Conservation (phyloP, 2,888 invertebrate species). For the Microplitis manilae region DNA sequence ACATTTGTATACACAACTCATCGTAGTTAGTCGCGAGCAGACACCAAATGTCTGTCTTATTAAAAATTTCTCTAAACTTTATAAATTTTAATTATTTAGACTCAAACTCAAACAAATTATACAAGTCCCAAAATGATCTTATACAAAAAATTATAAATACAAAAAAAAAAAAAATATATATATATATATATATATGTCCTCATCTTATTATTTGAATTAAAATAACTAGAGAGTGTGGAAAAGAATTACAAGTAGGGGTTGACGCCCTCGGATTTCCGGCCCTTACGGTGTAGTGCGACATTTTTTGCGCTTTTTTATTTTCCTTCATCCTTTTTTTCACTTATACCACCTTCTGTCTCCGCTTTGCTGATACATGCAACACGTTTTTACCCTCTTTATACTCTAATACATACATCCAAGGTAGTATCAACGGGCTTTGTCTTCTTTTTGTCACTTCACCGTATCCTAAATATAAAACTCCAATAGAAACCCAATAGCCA, state of each 20-base stretch:
- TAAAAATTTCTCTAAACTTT: neutral
- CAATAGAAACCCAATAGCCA: conserved; percentile 69
- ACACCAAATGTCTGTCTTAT: conserved; percentile 20
- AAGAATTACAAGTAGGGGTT: conserved; percentile 57
- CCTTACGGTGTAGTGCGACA: conserved; percentile 48
- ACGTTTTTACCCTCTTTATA: conserved; percentile 38
- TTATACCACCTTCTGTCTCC: conserved; percentile 47
- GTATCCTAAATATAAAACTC: conserved; percentile 41
- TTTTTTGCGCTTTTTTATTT: conserved; percentile 50
- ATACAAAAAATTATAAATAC: neutral
- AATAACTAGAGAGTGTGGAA: conserved; percentile 7
- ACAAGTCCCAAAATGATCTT: neutral
- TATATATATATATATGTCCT: too few species aligned
- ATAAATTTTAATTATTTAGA: neutral
- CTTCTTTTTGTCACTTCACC: conserved; percentile 43
- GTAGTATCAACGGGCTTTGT: conserved; percentile 1
- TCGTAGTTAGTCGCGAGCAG: conserved; percentile 9
- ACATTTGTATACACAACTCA: conserved; percentile 40
- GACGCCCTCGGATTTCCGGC: conserved; percentile 70
- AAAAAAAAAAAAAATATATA: conserved; percentile 49
- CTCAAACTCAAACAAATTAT: neutral
- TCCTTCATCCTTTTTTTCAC: conserved; percentile 44
- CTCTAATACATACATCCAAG: conserved; percentile 1
- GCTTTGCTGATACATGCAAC: conserved; percentile 28
- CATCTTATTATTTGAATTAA: conserved; percentile 67